Evolutionary conservation across 2,888 invertebrate genomes (phyloP).

Genomic region (Odontomyia ornata): DNA sequence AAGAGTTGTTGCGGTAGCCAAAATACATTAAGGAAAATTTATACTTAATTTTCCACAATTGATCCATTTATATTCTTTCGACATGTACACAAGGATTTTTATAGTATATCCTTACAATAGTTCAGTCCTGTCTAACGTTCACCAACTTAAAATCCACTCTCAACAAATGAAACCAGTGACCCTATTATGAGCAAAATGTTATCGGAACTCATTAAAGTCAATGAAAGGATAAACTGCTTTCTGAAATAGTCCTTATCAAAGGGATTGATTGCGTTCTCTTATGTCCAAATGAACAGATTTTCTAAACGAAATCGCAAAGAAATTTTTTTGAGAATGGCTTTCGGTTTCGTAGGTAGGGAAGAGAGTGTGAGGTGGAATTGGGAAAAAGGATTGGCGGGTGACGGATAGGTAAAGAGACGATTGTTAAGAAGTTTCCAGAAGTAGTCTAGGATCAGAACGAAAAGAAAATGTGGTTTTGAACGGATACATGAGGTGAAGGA

Average conservation of each 20-base stretch:
- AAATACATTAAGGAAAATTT: not conserved
- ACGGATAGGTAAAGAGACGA: too few species aligned
- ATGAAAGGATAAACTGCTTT: slow-evolving; percentile 44
- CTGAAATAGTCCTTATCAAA: slow-evolving; percentile 38
- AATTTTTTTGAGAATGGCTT: not conserved
- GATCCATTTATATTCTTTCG: not conserved
- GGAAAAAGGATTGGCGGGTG: not conserved
- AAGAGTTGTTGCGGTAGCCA: not conserved
- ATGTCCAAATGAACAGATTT: slow-evolving; percentile 41
- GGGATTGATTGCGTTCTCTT: slow-evolving; percentile 45
- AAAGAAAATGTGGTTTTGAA: too few species aligned
- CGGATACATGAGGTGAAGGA: too few species aligned
- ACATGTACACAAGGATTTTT: not conserved
- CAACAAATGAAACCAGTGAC: slow-evolving; percentile 13
- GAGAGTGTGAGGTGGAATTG: too few species aligned
- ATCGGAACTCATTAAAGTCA: slow-evolving; percentile 44
- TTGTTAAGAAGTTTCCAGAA: too few species aligned
- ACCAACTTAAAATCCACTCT: too few species aligned
- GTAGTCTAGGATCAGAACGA: too few species aligned
- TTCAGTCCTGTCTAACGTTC: too few species aligned
- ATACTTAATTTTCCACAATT: not conserved
- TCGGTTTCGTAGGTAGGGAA: not conserved
- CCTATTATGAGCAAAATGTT: slow-evolving; percentile 34
- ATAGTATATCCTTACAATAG: not conserved
- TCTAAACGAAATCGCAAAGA: slow-evolving; percentile 30